Base-by-base conservation (phyloP, 2,888 invertebrate genomes). In the Polylopha cassiicola region DNA sequence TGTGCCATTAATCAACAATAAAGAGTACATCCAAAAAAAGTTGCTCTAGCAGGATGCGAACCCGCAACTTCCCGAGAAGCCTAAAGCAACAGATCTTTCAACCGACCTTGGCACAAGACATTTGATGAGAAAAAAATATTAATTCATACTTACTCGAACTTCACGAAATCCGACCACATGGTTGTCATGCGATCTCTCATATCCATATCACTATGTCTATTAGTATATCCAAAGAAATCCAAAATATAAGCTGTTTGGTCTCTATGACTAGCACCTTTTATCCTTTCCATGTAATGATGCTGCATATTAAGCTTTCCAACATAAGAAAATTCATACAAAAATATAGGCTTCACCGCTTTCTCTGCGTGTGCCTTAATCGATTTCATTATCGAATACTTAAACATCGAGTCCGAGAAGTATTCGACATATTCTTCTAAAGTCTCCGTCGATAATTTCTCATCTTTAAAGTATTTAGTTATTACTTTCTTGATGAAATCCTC, bases 401-500 rank as follows among this genome's bases (percentile, higher is more conserved):
- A 82, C 82, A 84, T 81, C 1, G 73, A 55, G 47, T 82, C 85
- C 1, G 81, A 80, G 32, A 79, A 81, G 43, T 80, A 85, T 46
- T 84, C 71, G 2, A 84, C 51, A 20, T 72, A 85, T 4, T 51
- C 65, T 48, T 68, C 64, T 2, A 75, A 32, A 7, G 58, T 65
- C 6, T 75, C 63, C 6, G 51, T 44, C 4, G 65, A 59, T 0
- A 82, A 47, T 24, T 71, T 55, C 48, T 78, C 58, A 1, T 52
- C 64, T 38, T 75, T 62, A 22, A 84, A 85, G 45, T 85, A 85
- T 39, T 59, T 47, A 13, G 69, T 42, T 37, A 66, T 75, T 3
- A 82, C 38, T 13, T 65, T 53, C 8, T 64, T 53, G 0, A 70
- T 59, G 1, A 75, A 48, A 3, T 47, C 48, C 5, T 65, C 48